Evolutionary conservation across 1,140 invertebrate genomes (phyloP).

Genomic region (Aphis craccivora): DNA sequence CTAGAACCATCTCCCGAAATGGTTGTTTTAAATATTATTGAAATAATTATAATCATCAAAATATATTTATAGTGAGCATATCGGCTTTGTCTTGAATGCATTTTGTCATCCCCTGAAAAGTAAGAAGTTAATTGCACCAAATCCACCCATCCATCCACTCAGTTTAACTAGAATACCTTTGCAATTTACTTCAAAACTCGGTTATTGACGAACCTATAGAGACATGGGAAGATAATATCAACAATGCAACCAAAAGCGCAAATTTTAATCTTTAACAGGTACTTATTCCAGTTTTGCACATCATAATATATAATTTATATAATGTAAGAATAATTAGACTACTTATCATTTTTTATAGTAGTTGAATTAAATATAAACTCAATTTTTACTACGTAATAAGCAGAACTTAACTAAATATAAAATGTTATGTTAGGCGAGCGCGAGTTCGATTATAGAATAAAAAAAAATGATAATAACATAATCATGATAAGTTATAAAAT

Average conservation of each 20-base stretch:
- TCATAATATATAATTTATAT: not conserved
- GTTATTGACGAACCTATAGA: too few species aligned
- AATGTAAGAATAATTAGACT: not conserved
- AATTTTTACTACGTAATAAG: not conserved
- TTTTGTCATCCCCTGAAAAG: not conserved
- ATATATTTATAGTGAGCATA: not conserved
- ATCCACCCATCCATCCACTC: too few species aligned
- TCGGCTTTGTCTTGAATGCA: not conserved
- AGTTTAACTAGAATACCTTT: too few species aligned
- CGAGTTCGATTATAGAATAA: not conserved
- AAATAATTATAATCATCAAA: not conserved
- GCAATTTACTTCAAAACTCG: too few species aligned
- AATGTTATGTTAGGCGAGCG: not conserved
- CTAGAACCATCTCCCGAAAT: not conserved
- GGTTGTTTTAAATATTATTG: not conserved
- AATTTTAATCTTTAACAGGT: too few species aligned
- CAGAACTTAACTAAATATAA: not conserved
- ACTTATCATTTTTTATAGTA: not conserved
- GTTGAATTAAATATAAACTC: not conserved
- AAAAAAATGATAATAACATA: not conserved
- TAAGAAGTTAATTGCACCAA: not conserved
- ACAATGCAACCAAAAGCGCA: too few species aligned
- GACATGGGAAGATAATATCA: too few species aligned
- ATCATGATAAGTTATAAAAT: not conserved
- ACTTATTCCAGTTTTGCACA: not conserved